Percentiles rank a stretch among this genome's conserved stretches.
Evolutionary conservation across 2,113 vertebrate genomes (phyloP).

Genomic region (Cygnus atratus): DNA sequence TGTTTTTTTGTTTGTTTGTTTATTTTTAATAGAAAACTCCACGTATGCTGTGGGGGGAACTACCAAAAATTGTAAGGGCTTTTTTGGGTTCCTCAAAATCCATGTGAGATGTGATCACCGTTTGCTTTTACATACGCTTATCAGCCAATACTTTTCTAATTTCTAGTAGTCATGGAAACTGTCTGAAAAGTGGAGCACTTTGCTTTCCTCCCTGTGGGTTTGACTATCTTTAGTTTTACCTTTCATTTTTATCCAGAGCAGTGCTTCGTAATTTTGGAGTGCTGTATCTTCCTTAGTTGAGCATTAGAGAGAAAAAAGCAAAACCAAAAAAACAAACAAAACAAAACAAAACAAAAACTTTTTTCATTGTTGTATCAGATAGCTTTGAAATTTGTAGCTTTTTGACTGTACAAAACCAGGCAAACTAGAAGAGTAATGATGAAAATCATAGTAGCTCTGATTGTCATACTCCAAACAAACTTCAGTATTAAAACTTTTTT

Average conservation of each 20-base stretch:
- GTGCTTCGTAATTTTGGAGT: neutral
- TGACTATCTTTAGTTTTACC: neutral
- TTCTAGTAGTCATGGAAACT: neutral
- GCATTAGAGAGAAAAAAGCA: neutral
- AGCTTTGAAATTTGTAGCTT: neutral
- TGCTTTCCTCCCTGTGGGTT: neutral
- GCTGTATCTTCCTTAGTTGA: neutral
- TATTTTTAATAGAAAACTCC: neutral
- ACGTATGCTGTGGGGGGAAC: neutral
- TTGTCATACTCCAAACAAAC: neutral
- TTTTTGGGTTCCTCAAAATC: neutral
- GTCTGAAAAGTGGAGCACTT: neutral
- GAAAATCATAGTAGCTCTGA: neutral
- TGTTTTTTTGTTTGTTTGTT: neutral
- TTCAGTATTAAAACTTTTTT: neutral
- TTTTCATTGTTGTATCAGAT: neutral
- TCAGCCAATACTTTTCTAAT: neutral
- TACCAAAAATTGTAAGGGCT: neutral
- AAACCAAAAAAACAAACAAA: too few relatives aligned
- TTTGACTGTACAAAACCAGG: neutral
- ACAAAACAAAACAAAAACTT: neutral
- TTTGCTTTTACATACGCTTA: neutral
- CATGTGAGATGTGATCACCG: accelerated
- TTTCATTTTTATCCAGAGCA: neutral
- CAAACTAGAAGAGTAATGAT: neutral